These are phyloP conservation scores for Salvator merianae DNA, from an alignment of 2,113 vertebrate species.

Conservation along the genomic window DNA sequence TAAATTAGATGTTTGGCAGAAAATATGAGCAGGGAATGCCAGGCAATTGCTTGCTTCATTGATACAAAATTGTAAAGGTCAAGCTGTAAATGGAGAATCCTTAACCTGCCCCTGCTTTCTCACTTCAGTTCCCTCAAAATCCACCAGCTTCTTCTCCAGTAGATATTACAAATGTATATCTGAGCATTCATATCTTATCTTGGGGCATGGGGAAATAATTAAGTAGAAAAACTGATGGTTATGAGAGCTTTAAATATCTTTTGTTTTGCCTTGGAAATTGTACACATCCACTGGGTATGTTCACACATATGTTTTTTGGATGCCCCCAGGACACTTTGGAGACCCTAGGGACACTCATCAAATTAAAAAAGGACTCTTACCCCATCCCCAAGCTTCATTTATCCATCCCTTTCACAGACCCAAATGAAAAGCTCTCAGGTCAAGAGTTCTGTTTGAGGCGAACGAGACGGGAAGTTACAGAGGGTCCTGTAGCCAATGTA, in stretches of 20 bases:
- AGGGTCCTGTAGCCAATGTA: too few relatives aligned
- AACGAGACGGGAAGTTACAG: too few relatives aligned
- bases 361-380: too few relatives aligned
- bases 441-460: too few relatives aligned
- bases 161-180: not conserved
- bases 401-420: too few relatives aligned
- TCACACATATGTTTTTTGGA: too few relatives aligned
- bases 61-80: not conserved
- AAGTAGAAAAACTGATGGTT: not conserved
- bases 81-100: not conserved
- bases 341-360: too few relatives aligned
- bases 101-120: not conserved
- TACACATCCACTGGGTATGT: not conserved
- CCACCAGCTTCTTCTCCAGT: not conserved
- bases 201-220: too few relatives aligned
- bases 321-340: too few relatives aligned
- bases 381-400: too few relatives aligned
- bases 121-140: not conserved
- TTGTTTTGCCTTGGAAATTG: not conserved
- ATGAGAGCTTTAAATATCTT: not conserved
- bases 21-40: not conserved
- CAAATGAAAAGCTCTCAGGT: too few relatives aligned
- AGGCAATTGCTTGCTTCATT: not conserved
- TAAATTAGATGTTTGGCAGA: not conserved
- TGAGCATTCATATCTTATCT: not conserved